A percentile compares a stretch with the other conserved stretches of the same genome.
phyloP scores from a whole-genome alignment of 2,113 vertebrate species.

The Rhea pennata region DNA sequence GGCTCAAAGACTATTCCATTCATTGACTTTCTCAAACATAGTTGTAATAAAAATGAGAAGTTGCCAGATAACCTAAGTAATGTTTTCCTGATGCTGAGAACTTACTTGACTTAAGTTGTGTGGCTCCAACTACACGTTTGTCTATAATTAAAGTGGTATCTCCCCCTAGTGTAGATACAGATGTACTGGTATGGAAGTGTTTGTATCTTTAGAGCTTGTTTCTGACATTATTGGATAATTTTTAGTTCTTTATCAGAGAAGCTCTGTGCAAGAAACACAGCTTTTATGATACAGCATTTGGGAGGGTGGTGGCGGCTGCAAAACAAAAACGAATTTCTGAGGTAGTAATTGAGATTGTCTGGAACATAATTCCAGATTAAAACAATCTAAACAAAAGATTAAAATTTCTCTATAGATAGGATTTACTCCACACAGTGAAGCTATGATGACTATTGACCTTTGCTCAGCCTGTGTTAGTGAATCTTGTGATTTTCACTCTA shows the following conservation, averaged over 20 bases:
- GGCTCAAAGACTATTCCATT: conserved; percentile 21
- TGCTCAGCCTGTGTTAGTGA: not conserved
- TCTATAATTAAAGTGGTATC: conserved; percentile 55
- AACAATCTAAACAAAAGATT: not conserved
- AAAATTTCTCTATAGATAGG: not conserved
- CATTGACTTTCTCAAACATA: conserved; percentile 40
- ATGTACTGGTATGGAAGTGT: conserved; percentile 11
- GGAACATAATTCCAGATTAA: not conserved
- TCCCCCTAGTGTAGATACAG: conserved; percentile 54
- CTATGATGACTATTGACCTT: not conserved
- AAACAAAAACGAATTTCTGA: not conserved
- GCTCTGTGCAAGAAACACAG: not conserved
- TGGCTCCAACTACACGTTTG: not conserved
- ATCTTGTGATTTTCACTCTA: not conserved
- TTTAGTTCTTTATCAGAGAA: not conserved
- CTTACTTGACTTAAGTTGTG: not conserved
- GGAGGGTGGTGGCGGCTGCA: not conserved
- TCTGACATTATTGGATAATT: not conserved
- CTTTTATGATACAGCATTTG: not conserved
- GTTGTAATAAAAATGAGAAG: conserved; percentile 8
- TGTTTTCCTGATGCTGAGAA: not conserved
- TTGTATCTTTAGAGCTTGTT: not conserved
- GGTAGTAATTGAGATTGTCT: not conserved
- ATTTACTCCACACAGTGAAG: not conserved
- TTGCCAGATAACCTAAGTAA: conserved; percentile 6